A percentile compares a stretch with the other conserved stretches of the same genome.
These are phyloP conservation scores for Drosophila flavopinicola DNA, from an alignment of 2,888 invertebrate genomes.

Conservation along the genomic window DNA sequence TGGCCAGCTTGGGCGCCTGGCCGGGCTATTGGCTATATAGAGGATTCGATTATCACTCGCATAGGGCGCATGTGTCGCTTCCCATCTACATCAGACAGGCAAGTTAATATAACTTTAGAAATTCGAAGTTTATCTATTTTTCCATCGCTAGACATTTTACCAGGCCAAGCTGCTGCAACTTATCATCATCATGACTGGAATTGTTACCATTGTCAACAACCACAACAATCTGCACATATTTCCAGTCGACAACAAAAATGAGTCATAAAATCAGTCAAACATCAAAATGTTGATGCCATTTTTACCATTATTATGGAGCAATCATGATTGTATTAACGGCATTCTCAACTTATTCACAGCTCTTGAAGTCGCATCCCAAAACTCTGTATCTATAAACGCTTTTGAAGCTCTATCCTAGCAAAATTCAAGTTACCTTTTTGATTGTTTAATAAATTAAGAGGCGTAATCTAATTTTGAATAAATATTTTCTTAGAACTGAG, in stretches of 20 bases:
- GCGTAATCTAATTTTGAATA: background rate
- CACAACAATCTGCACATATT: constrained; percentile 16
- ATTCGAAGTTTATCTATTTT: background rate
- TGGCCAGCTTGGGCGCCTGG: constrained; percentile 69
- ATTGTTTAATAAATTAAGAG: constrained; percentile 9
- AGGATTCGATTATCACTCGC: constrained; percentile 67
- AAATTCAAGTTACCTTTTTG: background rate
- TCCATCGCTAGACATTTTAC: constrained; percentile 61
- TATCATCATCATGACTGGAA: constrained; percentile 62
- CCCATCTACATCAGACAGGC: constrained; percentile 71
- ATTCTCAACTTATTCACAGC: too few species aligned
- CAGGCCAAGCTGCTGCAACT: constrained; percentile 73
- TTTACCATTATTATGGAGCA: too few species aligned
- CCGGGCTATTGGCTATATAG: constrained; percentile 72
- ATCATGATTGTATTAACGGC: too few species aligned
- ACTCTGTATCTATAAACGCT: constrained; percentile 6
- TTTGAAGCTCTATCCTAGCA: background rate
- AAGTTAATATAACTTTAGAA: background rate
- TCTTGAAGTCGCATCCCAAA: background rate
- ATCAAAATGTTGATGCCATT: background rate
- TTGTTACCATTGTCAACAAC: constrained; percentile 47
- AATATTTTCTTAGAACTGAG: background rate
- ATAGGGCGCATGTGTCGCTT: constrained; percentile 56
- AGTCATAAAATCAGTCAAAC: constrained; percentile 1
- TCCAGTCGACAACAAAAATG: constrained; percentile 1